Percentiles rank a stretch among this genome's conserved stretches.
These are phyloP conservation scores for Picus viridis DNA, from an alignment of 2,797 vertebrate species.

Conservation along the genomic window DNA sequence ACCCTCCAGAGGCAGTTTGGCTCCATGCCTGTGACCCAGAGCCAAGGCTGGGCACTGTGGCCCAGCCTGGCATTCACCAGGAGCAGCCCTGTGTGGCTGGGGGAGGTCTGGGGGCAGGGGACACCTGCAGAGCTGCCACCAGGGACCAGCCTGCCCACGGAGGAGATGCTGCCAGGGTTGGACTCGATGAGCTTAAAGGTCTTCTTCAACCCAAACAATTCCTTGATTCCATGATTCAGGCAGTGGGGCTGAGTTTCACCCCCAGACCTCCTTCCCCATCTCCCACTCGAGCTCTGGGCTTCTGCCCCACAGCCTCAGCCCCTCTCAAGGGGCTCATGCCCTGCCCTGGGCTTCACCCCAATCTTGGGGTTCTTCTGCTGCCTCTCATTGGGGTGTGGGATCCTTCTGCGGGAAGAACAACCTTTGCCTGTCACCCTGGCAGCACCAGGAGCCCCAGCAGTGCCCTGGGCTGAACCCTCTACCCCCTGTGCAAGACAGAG, in stretches of 20 bases:
- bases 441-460: neutral
- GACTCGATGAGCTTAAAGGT: neutral
- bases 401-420: neutral
- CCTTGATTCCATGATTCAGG: neutral
- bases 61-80: accelerated
- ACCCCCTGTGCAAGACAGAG: neutral
- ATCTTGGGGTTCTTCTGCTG: neutral
- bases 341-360: neutral
- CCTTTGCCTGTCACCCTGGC: neutral
- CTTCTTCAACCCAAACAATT: neutral
- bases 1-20: neutral
- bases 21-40: accelerated
- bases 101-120: neutral
- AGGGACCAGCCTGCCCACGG: neutral
- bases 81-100: neutral
- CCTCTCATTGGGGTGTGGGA: accelerated
- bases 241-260: neutral
- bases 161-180: neutral
- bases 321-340: too few relatives aligned
- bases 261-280: neutral
- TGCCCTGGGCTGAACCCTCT: neutral
- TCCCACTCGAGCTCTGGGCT: accelerated
- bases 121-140: neutral
- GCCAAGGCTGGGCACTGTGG: accelerated
- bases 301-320: neutral